Evolutionary conservation across 2,113 vertebrate species (phyloP), one percentile per base, ranked within the genome.

Genomic region (Neodontobutis hainanensis): DNA sequence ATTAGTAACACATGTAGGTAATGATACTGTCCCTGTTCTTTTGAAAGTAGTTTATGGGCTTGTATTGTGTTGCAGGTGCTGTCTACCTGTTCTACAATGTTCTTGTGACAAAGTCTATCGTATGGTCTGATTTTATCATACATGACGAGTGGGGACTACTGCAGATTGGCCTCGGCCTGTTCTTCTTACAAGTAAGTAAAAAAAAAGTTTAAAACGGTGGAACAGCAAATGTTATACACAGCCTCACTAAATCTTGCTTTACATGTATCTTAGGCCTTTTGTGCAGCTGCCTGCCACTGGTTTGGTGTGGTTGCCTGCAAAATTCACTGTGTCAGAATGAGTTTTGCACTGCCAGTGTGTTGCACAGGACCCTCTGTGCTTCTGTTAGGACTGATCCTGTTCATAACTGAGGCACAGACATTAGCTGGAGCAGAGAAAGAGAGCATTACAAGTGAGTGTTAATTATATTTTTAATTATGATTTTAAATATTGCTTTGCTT

Each of bases 221-320:
- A 8, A 40, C 38, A 40, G 5, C 38, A 27, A 27, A 27, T 27
- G 3, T 27, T 27, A 27, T 27, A 27, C 19, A 27, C 19, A 27
- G 19, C 19, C 19, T 27, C 3, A 2, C 19, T 27, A 27, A 27
- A 36, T n/a, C 52, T 57, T 6, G 11, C 19, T 1, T 27, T 56
- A 10, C 60, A 5, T 60, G 8, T 14, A 0, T 62, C 42, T 40
- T 55, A 90, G 80, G 89, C 88, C 5, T 89, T 93, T 61, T 91
- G 88, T 66, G 90, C 93, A 6, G 92, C 90, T 7, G 80, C 90
- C 12, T 93, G 93, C 66, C 93, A 94, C 71, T 94, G 93, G 93
- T 94, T 94, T 59, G 92, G 93, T 11, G 90, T 94, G 16, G 91
- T 94, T 61, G 92, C 91, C 55, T 94, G 93, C 63, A 94, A 94